Evolutionary conservation across 2,113 vertebrate species (phyloP).

Genomic region (Ceuthmochares aereus): DNA sequence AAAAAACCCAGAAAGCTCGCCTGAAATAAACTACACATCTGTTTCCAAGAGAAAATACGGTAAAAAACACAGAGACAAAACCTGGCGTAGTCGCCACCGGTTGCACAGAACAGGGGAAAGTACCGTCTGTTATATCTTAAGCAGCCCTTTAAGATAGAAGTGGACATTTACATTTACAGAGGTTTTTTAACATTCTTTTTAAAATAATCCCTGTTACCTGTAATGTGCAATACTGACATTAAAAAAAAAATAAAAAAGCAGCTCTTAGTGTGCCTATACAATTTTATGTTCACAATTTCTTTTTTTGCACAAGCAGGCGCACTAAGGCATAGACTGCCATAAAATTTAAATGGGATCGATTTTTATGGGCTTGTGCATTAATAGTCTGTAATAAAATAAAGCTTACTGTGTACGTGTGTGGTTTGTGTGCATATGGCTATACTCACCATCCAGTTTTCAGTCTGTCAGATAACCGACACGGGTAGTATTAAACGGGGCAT

Average conservation of each 20-base stretch:
- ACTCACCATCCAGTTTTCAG: background rate
- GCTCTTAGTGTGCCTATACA: background rate
- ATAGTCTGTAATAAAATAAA: conserved; percentile 51
- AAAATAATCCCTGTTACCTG: background rate
- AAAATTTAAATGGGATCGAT: conserved; percentile 32
- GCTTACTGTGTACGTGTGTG: conserved; percentile 17
- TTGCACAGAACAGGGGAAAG: background rate
- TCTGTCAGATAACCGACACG: background rate
- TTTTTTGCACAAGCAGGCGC: background rate
- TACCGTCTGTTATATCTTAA: background rate
- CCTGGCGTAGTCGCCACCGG: background rate
- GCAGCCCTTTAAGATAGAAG: background rate
- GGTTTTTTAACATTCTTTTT: background rate
- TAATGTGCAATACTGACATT: background rate
- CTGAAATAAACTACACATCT: conserved; percentile 59
- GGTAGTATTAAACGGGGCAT: background rate
- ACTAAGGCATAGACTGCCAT: background rate
- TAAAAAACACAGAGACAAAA: background rate
- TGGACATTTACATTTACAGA: background rate
- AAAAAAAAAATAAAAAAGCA: background rate
- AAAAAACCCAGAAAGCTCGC: background rate
- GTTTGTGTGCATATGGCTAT: background rate
- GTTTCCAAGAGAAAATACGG: conserved; percentile 36
- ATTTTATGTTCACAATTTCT: background rate
- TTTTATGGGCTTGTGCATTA: conserved; percentile 46